Base-by-base conservation (phyloP, 2,113 vertebrate species). In the Megaleporinus macrocephalus region DNA sequence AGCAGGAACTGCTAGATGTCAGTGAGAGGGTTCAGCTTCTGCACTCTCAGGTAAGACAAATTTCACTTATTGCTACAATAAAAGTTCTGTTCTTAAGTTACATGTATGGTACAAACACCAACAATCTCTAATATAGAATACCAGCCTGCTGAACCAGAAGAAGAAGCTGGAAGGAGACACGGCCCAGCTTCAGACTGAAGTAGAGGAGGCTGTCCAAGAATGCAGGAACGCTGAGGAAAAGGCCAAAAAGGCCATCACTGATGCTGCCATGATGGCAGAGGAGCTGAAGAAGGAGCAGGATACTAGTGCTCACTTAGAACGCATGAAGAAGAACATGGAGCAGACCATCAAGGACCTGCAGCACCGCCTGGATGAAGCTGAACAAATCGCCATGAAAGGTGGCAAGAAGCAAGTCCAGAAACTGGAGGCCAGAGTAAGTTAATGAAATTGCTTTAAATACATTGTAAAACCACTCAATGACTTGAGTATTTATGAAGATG, bases 231-330 rank as follows among this genome's bases (percentile, higher is more conserved):
- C 83, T 74, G 86, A 87, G 57, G 86, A 87, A 66, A 87, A 87
- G 36, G 86, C 86, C 89, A 95, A 95, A 88, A 95, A 95, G 87
- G 94, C 94, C 84, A 93, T 95, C 85, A 95, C 91, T 9, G 94
- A 96, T 83, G 96, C 95, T 89, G 95, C 95, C 86, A 96, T 96
- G 87, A 95, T 96, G 94, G 95, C 94, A 76, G 96, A 98, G 89
- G 96, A 97, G 90, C 93, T 98, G 87, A 96, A 97, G 93, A 97
- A 96, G 83, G 95, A 97, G 85, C 95, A 96, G 90, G 95, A 96
- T 80, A 95, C 95, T 75, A 97, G 93, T 76, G 92, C 95, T 92
- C 96, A 98, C 90, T 93, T 98, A 93, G 97, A 98, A 92, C 94
- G 95, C 0, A 94, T 94, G 93, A 94, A 92, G 93, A 94, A 86